These are phyloP conservation scores for Pygoscelis adeliae DNA, from an alignment of 2,113 vertebrate genomes.

Conservation along the genomic window DNA sequence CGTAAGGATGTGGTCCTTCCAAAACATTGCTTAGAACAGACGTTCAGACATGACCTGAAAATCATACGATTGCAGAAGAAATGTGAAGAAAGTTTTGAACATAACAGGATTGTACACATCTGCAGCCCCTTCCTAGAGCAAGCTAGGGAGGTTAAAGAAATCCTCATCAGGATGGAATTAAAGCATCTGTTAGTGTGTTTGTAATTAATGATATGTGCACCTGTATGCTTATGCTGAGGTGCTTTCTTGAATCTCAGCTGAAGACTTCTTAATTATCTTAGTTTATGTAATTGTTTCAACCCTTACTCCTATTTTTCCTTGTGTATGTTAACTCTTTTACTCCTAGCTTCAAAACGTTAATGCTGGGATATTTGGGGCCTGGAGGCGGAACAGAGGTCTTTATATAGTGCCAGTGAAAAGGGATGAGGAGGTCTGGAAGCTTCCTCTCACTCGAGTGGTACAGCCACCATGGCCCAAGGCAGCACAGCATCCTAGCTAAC, in stretches of 20 bases:
- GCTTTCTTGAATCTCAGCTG: neutral
- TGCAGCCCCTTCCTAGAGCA: neutral
- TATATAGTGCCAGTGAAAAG: neutral
- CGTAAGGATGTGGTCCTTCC: neutral
- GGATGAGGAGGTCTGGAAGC: neutral
- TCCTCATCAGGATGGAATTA: neutral
- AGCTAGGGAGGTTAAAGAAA: neutral
- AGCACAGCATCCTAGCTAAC: neutral
- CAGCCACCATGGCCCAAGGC: neutral
- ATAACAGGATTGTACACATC: neutral
- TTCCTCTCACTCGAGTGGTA: neutral
- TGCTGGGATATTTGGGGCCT: neutral
- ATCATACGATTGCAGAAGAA: neutral
- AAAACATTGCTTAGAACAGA: rapidly evolving
- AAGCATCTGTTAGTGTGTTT: neutral
- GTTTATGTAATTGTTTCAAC: neutral
- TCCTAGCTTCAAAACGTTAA: neutral
- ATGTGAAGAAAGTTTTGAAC: neutral
- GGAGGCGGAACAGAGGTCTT: neutral
- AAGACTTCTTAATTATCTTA: neutral
- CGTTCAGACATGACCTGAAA: neutral
- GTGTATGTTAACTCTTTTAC: neutral
- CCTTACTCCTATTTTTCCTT: neutral
- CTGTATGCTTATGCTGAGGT: neutral
- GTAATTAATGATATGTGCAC: neutral